Base-by-base conservation (phyloP, 2,888 invertebrate species). In the Cybosia mesomella region DNA sequence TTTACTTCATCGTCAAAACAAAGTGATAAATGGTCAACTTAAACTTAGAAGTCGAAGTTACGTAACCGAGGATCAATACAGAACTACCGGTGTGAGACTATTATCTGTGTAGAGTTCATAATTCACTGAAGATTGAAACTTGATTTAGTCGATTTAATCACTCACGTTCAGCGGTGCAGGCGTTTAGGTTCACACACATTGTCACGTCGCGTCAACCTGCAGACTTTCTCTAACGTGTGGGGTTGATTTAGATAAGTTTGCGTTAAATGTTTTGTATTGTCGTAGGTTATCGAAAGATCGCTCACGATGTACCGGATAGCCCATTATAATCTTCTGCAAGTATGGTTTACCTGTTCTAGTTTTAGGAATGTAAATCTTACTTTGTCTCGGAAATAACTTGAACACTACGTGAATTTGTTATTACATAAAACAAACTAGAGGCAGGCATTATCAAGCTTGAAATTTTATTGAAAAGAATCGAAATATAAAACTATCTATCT, bases 171-270 rank as follows among this genome's bases (percentile, higher is more conserved):
- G 74, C 32, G n/a, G 18, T 18, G 76, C 73, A 70, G 75, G 74
- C 77, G 87, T 86, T 87, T 87, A 85, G n/a, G 86, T 87, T 88
- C 88, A 86, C 89, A 91, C 91, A 87, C 87, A 86, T 71, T 81
- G 85, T 88, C 89, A 90, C 90, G 89, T 85, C 76, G 81, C 32
- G 54, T 64, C 64, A 62, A 62, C 62, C 75, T 76, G 69, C 71
- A 71, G 74, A 86, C 91, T 91, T 91, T 91, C 91, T 86, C 89
- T 83, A 70, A 77, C 79, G 84, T 85, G 88, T 87, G 85, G 79
- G 82, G 79, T 71, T 74, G 73, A 72, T 71, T 72, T 64, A 75
- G 82, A 81, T 81, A 80, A 80, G 72, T 81, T 78, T 82, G 84
- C 76, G 74, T 81, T 83, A 85, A 85, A 85, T 77, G 83, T 75